Conservation (phyloP, 2,113 vertebrate genomes). For the Eulacestoma nigropectus region DNA sequence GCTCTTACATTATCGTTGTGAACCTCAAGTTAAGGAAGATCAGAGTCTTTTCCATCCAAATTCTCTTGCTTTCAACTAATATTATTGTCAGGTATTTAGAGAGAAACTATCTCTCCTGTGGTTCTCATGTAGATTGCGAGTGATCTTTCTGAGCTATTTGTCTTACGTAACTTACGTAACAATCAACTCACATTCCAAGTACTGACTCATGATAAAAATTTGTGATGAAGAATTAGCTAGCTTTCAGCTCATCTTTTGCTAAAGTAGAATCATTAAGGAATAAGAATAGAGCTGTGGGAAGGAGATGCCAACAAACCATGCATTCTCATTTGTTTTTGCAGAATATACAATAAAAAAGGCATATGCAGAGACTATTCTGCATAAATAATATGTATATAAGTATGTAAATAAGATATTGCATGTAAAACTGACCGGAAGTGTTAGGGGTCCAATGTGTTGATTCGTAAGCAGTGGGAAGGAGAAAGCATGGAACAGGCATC, state of each 20-base stretch:
- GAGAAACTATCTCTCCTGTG: not conserved
- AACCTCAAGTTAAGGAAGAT: not conserved
- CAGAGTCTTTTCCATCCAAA: not conserved
- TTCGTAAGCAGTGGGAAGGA: not conserved
- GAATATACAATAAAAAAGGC: not conserved
- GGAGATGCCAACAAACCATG: not conserved
- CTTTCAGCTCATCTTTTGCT: not conserved
- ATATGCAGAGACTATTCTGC: not conserved
- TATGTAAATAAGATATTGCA: not conserved
- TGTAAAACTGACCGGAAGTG: not conserved
- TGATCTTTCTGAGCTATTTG: not conserved
- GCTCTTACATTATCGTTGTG: not conserved
- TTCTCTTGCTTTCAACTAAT: not conserved
- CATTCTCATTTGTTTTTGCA: not conserved
- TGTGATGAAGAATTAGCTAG: not conserved
- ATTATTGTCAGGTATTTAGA: not conserved
- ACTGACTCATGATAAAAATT: not conserved
- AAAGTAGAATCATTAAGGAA: not conserved
- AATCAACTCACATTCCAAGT: not conserved
- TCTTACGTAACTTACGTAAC: no score
- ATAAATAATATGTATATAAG: not conserved
- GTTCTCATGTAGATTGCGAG: fast-evolving
- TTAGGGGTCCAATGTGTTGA: not conserved
- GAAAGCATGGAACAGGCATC: not conserved
- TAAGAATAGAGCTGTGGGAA: not conserved